Evolutionary conservation across 2,797 vertebrate genomes (phyloP).

Genomic region (Gambelia wislizenii): DNA sequence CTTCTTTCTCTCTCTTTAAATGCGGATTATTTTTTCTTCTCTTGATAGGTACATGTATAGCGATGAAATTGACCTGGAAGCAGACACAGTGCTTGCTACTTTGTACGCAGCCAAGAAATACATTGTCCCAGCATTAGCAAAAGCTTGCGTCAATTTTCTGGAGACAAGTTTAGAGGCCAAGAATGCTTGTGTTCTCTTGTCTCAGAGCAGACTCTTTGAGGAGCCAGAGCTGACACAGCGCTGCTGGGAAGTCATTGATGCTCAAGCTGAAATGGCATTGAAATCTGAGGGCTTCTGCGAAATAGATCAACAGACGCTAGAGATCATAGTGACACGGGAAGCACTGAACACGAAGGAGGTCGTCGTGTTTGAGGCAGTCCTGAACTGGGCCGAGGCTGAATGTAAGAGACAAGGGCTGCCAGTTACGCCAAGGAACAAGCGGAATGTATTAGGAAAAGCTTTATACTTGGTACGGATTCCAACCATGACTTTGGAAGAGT

Average conservation of each 20-base stretch:
- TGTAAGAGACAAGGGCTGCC: conserved; percentile 89
- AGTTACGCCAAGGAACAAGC: conserved; percentile 82
- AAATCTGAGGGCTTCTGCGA: conserved; percentile 94
- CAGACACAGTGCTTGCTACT: conserved; percentile 95
- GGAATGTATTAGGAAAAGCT: conserved; percentile 88
- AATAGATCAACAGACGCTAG: conserved; percentile 92
- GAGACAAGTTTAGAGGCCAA: conserved; percentile 96
- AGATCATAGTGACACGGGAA: conserved; percentile 91
- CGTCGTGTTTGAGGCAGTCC: conserved; percentile 90
- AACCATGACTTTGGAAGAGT: conserved; percentile 95
- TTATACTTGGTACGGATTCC: conserved; percentile 93
- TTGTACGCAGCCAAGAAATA: conserved; percentile 98
- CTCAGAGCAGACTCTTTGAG: conserved; percentile 96
- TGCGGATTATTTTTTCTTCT: neutral
- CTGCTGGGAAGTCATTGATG: conserved; percentile 99
- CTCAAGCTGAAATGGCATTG: conserved; percentile 94
- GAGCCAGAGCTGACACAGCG: conserved; percentile 95
- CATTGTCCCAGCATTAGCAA: conserved; percentile 93
- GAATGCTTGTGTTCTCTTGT: conserved; percentile 96
- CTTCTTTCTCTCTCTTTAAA: neutral
- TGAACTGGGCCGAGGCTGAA: conserved; percentile 93
- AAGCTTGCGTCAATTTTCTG: conserved; percentile 95
- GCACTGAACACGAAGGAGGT: conserved; percentile 94
- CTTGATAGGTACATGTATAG: conserved; percentile 94
- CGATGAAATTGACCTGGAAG: conserved; percentile 96